Base-by-base conservation (phyloP, 2,797 vertebrate genomes). In the Periparus ater region DNA sequence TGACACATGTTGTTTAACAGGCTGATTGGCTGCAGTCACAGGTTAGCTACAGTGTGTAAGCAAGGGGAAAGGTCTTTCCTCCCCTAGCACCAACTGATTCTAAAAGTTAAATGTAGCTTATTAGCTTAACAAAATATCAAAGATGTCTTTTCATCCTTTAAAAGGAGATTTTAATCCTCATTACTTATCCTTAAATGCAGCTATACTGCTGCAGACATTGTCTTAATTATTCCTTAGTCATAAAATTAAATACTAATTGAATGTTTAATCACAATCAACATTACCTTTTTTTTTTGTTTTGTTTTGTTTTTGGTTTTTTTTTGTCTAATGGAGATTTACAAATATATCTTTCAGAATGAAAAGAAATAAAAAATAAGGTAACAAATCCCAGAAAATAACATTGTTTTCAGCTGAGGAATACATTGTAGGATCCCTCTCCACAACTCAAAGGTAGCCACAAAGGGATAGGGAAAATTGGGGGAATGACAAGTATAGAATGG, bases 401-500 rank as follows among this genome's bases (percentile, higher is more conserved):
- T 13, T 20, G 17, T 25, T 32, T 67, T 71, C 50, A 45, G 13
- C 5, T 72, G 42, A 67, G 42, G 22, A 66, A 73, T 17, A 47
- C 13, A 2, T 11, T n/a, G 12, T 48, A 18, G 20, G n/a, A 57
- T 54, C 51, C 45, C 40, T 54, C 34, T 68, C 26, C 23, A 26
- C 36, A 48, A 17, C 8, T 81, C 11, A 32, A 73, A 34, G 18
- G 13, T 17, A 79, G 45, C 34, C 57, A 92, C 51, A 57, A 60
- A 7, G 6, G 5, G 26, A 30, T 15, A 34, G 9, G 23, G 25
- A 44, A 55, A 47, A 76, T 4, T 3, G 38, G 45, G 42, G 9
- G 29, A 44, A 50, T 50, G 13, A 25, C 1, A 1, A 5, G 0
- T 5, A 7, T 2, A 18, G 32, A 55, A 36, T 16, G 50, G 23